Evolutionary conservation across 2,113 vertebrate genomes (phyloP), one percentile per base, ranked within the genome.

Genomic region (Ceyx cyanopectus): DNA sequence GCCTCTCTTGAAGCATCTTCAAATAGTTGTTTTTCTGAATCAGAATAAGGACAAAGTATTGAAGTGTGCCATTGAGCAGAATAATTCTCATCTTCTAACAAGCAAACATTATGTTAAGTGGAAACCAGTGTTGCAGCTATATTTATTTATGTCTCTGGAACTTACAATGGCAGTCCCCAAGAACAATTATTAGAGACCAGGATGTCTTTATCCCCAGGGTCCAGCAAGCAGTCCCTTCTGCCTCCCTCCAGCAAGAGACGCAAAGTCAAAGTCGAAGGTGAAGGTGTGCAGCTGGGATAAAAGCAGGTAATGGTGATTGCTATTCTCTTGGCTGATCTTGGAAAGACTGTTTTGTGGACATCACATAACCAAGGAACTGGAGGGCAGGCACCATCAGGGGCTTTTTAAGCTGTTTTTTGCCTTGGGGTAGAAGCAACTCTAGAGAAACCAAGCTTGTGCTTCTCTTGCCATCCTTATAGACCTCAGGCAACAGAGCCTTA

Each of bases 171-270:
- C 26, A 68, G n/a, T 23, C 30, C 22, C 34, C 12, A 57, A 27
- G 74, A 67, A 90, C 78, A 10, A 23, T 66, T 29, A 46, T 46
- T 21, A 54, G 5, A 50, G 9, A 40, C 9, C 14, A 45, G 53
- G 5, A 46, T 6, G 18, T 30, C 29, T 78, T 70, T 78, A 51
- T 14, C 23, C 29, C 81, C 0, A 0, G 14, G 17, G 40, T 56
- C 34, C 77, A 69, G 34, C 1, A 1, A 73, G 14, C 29, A 51
- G 6, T 51, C 11, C 17, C 67, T 81, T 17, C 40, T 72, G 6
- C 16, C 8, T 60, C 14, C 16, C 67, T 81, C 17, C 48, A 79
- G 6, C 14, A 40, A 29, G 18, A 74, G 29, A 82, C 12, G 12
- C 48, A 50, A 50, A 46, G 46, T 20, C 46, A 21, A 21, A 46